Evolutionary conservation across 2,113 vertebrate genomes (phyloP).

Genomic region (Prinia subflava): DNA sequence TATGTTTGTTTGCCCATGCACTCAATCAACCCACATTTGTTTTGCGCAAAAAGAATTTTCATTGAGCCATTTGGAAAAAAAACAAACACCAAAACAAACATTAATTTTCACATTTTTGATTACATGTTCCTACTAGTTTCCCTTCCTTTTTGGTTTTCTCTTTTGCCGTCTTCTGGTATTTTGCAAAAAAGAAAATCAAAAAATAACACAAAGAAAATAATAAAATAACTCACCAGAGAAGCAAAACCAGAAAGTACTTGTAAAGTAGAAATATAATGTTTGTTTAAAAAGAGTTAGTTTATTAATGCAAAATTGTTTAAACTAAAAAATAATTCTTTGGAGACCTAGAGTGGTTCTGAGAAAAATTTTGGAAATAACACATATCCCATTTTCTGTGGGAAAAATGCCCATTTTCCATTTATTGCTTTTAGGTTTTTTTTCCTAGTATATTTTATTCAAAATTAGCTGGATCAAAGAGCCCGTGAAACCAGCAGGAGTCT

Average conservation of each 20-base stretch:
- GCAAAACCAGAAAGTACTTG: neutral
- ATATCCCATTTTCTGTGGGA: neutral
- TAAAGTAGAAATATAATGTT: neutral
- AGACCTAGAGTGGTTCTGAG: neutral
- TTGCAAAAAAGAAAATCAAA: neutral
- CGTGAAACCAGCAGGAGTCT: neutral
- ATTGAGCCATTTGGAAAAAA: neutral
- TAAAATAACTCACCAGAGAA: neutral
- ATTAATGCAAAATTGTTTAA: neutral
- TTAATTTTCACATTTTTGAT: neutral
- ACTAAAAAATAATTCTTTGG: neutral
- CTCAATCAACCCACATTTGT: neutral
- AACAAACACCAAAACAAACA: neutral
- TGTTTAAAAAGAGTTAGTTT: neutral
- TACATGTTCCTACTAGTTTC: neutral
- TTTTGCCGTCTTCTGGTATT: neutral
- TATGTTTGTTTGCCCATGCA: neutral
- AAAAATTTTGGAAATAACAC: neutral
- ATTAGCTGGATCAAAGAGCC: neutral
- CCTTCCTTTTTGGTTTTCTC: neutral
- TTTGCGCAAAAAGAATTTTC: neutral
- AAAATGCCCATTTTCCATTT: neutral
- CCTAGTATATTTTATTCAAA: constrained; percentile 10
- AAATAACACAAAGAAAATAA: neutral
- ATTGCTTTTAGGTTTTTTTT: neutral